Evolutionary conservation across 2,888 invertebrate genomes (phyloP).

Genomic region (Seira ritae): DNA sequence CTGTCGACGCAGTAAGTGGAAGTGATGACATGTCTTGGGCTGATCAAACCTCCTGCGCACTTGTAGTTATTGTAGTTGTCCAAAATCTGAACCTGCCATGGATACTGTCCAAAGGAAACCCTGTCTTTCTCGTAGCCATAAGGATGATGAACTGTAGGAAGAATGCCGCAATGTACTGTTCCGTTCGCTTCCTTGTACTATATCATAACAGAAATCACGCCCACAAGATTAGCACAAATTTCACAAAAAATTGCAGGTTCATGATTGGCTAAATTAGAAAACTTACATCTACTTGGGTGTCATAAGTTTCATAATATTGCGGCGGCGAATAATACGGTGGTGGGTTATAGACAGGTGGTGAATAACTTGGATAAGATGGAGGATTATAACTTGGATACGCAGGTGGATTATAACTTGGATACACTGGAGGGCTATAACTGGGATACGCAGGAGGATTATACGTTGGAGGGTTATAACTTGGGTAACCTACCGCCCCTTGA

Average conservation of each 20-base stretch:
- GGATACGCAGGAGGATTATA: conserved; percentile 41
- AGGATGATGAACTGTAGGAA: conserved; percentile 70
- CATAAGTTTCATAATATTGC: conserved; percentile 70
- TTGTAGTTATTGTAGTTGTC: conserved; percentile 70
- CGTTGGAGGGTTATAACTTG: conserved; percentile 20
- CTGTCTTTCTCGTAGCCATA: conserved; percentile 69
- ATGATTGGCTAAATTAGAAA: not conserved
- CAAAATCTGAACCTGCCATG: conserved; percentile 72
- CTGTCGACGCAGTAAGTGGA: conserved; percentile 69
- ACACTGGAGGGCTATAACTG: conserved; percentile 43
- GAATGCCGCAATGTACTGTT: conserved; percentile 70
- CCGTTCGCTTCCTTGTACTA: conserved; percentile 71
- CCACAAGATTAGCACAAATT: not conserved
- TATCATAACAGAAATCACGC: conserved; percentile 41
- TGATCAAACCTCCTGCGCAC: conserved; percentile 70
- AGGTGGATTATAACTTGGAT: conserved; percentile 36
- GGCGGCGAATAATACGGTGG: conserved; percentile 57
- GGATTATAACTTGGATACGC: conserved; percentile 38
- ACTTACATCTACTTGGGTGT: conserved; percentile 68
- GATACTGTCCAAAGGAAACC: conserved; percentile 71
- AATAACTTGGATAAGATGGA: conserved; percentile 47
- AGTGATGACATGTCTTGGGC: conserved; percentile 71
- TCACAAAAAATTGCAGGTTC: not conserved
- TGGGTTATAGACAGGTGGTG: conserved; percentile 31
- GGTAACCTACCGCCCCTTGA: conserved; percentile 47